Base-by-base conservation (phyloP, 2,797 vertebrate species). In the Nyctibius grandis region DNA sequence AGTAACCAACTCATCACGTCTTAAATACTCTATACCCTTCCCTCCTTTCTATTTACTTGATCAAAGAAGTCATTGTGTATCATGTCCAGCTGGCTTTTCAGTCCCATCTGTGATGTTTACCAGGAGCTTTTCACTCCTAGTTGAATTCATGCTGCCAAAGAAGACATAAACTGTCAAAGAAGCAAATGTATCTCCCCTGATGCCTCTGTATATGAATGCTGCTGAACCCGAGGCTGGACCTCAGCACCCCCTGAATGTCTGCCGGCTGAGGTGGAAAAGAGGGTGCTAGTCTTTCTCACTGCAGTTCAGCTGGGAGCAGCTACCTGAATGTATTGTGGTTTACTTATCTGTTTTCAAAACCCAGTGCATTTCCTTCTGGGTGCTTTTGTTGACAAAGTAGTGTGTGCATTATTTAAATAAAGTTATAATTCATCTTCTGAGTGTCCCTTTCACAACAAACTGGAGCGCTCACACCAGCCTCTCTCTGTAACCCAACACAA, bases 401-500 rank as follows among this genome's bases (percentile, higher is more conserved):
- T 1, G 1, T 11, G 38, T 48, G 10, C 12, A 25, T 78, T 91
- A 76, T 68, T 75, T 59, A 86, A 79, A 45, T 33, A 26, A 94
- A 91, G n/a, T 47, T 85, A 50, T 61, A 81, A 72, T 85, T 72
- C 19, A 61, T 38, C 22, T 61, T 77, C 53, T 72, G 23, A 80
- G 17, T 1, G 1, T 44, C 42, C 11, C 31, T 74, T 85, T 76
- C 33, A 6, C 75, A 65, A 19, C 9, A 74, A 67, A 42, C 19
- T 3, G 1, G 11, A 1, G 2, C 6, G 2, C 17, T 77, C 16
- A 8, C 1, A 3, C 26, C 68, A 80, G 25, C 21, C 26, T 59
- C 16, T 42, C 42, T 80, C 69, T 91, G 68, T 14, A 26, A 48
- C 10, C 14, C 33, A 80, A 0, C 3, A 0, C 20, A 61, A 11